Percentiles rank a stretch among this genome's conserved stretches.
phyloP scores from a whole-genome alignment of 1,140 invertebrate genomes.

The Drosophila parabipectinata region DNA sequence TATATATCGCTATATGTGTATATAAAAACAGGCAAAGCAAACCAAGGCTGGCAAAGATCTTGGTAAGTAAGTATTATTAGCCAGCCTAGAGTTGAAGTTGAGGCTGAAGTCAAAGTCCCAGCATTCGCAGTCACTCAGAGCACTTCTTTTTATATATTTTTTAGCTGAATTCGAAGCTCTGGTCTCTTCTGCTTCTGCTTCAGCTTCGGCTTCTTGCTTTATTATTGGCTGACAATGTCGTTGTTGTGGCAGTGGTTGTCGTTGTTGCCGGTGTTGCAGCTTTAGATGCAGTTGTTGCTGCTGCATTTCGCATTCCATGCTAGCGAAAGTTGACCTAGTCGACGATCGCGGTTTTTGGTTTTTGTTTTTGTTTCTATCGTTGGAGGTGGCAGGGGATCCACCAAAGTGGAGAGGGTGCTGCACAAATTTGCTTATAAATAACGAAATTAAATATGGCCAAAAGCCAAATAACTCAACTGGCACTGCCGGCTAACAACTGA shows the following conservation, averaged over 20 bases:
- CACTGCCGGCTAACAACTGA: constrained; percentile 18
- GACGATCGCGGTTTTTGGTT: constrained; percentile 64
- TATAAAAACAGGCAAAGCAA: constrained; percentile 11
- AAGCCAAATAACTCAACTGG: constrained; percentile 57
- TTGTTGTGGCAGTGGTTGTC: constrained; percentile 49
- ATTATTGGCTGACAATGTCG: constrained; percentile 78
- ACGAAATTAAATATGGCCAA: constrained; percentile 80
- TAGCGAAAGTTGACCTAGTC: constrained; percentile 82
- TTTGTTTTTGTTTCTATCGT: constrained; percentile 51
- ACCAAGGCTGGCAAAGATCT: constrained; percentile 44
- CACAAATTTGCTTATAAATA: constrained; percentile 79
- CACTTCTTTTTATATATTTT: constrained; percentile 54
- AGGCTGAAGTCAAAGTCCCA: constrained; percentile 36
- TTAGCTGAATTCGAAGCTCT: background rate
- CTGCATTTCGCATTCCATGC: constrained; percentile 81
- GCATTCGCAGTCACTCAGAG: constrained; percentile 75
- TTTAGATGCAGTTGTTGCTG: constrained; percentile 42
- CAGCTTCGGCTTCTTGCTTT: constrained; percentile 59
- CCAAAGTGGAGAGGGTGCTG: constrained; percentile 14
- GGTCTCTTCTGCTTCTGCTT: constrained; percentile 13
- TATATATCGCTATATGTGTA: background rate
- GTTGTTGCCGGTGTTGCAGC: constrained; percentile 31
- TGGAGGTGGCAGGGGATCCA: constrained; percentile 29
- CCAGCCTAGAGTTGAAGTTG: constrained; percentile 32
- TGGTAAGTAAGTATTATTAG: constrained; percentile 70